phyloP scores from a whole-genome alignment of 2,888 invertebrate genomes.

The Scaeva pyrastri region DNA sequence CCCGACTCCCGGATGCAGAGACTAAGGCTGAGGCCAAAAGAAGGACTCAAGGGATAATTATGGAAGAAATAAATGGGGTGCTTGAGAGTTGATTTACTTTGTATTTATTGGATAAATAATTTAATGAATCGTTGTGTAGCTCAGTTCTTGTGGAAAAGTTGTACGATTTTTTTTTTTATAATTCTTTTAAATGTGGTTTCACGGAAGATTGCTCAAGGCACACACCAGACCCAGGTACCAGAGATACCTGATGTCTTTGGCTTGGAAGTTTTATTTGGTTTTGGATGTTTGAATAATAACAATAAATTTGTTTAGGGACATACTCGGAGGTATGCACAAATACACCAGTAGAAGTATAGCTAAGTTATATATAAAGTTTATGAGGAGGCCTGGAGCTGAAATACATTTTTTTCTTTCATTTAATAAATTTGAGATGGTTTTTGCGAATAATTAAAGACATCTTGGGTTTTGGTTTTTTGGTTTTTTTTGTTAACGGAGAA shows the following conservation, averaged over 20 bases:
- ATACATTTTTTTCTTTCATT: background rate
- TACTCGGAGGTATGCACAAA: background rate
- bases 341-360: background rate
- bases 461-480: background rate
- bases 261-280: background rate
- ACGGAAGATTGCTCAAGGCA: conserved; percentile 11
- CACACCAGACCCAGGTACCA: background rate
- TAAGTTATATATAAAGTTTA: background rate
- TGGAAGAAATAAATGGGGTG: conserved; percentile 57
- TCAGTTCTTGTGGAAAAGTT: background rate
- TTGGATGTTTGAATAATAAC: conserved; percentile 25
- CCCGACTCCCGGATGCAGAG: background rate
- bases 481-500: background rate
- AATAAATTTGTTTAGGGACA: background rate
- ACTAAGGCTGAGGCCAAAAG: background rate
- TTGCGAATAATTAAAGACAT: background rate
- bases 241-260: background rate
- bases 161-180: background rate
- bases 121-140: conserved; percentile 40
- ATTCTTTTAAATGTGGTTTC: background rate
- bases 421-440: background rate
- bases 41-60: conserved; percentile 58
- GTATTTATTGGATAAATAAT: conserved; percentile 55
- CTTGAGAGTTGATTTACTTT: conserved; percentile 52
- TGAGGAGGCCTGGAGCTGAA: background rate